Base-by-base conservation (phyloP, 2,888 invertebrate genomes). In the Drosophila kanekoi region DNA sequence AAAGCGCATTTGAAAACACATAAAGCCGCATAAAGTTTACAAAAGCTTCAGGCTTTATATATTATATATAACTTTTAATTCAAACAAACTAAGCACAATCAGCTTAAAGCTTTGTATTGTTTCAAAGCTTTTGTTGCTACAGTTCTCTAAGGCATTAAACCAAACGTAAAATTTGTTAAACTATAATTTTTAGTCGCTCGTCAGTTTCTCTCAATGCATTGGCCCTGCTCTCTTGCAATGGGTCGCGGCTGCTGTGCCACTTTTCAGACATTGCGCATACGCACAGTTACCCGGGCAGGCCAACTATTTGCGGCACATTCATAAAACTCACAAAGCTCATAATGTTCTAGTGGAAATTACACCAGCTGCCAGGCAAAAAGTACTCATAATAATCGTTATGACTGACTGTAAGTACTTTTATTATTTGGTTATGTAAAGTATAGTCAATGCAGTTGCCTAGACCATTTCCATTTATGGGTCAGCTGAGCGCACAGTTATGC, bases 241-340 rank as follows among this genome's bases (percentile, higher is more conserved):
- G n/a, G 10, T 48, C n/a, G 44, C 23, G 14, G 20, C 28, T 53
- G 38, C 4, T 54, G 61, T 58, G 41, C 54, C 51, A 66, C 38
- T 77, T 74, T 61, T 18, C 13, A 13, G 18, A 33, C 53, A 74
- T 76, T 74, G 51, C 75, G 54, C 79, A 76, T 76, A 74, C 75
- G 75, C 79, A 75, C 75, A 78, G 79, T 76, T 79, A 60, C 35
- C 62, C 74, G 54, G 47, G 2, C 11, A 59, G 14, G 33, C 13
- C 18, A 51, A 45, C 61, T 61, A 44, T 44, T 62, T 54, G 33
- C 14, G 33, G 10, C 8, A 8, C 33, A 14, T 8, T 14, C 44
- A 14, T 20, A 3, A 53, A 33, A 9, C 20, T n/a, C n/a, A 43
- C 4, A 52, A 33, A 32, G 37, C 13, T 38, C 33, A 54, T 66